Conservation (phyloP, 2,797 vertebrate genomes). For the Sphaeramia orbicularis region DNA sequence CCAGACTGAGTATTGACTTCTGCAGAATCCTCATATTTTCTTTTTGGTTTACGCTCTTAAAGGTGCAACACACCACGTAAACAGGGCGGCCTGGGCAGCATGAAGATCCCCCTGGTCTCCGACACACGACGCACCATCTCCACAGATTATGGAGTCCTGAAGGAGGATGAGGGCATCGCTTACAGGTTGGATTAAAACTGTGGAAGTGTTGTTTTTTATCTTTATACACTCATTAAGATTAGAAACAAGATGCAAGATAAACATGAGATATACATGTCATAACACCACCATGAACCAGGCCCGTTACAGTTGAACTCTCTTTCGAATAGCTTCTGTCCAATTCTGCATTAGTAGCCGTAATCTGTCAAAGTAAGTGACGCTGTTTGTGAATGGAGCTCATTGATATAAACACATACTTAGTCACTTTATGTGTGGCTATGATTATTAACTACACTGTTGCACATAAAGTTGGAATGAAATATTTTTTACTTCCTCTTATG, state of each 20-base stretch:
- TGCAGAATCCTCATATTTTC: neutral
- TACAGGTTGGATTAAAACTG: conserved; percentile 87
- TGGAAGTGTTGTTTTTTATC: neutral
- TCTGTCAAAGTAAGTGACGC: no score
- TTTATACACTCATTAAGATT: neutral
- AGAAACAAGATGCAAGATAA: neutral
- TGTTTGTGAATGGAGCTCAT: no score
- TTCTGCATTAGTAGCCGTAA: no score
- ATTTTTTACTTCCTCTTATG: no score
- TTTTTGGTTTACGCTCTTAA: neutral
- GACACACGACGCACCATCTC: conserved; percentile 91
- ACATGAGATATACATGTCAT: no score
- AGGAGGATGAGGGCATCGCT: conserved; percentile 95
- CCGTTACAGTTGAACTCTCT: no score
- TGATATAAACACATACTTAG: no score
- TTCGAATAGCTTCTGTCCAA: no score
- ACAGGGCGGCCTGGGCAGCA: conserved; percentile 93
- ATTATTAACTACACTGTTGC: no score
- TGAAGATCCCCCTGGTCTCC: conserved; percentile 95
- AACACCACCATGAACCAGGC: no score
- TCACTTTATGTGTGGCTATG: no score
- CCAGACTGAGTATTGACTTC: neutral
- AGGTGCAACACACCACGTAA: conserved; percentile 96
- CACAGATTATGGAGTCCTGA: conserved; percentile 93
- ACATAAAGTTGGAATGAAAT: no score